Evolutionary conservation across 2,113 vertebrate species (phyloP).

Genomic region (Raja brachyura): DNA sequence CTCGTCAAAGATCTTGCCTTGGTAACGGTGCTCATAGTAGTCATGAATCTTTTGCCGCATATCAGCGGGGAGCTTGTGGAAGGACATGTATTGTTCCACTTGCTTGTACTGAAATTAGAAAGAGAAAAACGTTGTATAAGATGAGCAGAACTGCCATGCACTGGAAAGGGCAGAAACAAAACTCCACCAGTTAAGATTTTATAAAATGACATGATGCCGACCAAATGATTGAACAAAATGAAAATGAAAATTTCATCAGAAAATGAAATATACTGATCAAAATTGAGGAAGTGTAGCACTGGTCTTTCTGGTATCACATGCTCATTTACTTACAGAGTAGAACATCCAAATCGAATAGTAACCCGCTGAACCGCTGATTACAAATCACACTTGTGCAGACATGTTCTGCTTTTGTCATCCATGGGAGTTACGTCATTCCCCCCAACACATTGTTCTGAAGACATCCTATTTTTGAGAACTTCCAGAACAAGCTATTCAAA

Average conservation of each 20-base stretch:
- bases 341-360: too few relatives aligned
- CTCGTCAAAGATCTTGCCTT: slow-evolving; percentile 98
- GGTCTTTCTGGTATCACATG: too few relatives aligned
- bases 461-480: too few relatives aligned
- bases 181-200: not conserved
- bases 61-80: slow-evolving; percentile 95
- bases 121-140: slow-evolving; percentile 35
- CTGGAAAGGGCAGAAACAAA: not conserved
- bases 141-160: not conserved
- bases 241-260: too few relatives aligned
- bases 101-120: slow-evolving; percentile 81
- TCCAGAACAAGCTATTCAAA: too few relatives aligned
- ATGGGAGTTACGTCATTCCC: too few relatives aligned
- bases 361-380: too few relatives aligned
- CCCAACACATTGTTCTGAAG: too few relatives aligned
- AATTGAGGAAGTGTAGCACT: too few relatives aligned
- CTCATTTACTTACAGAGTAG: too few relatives aligned
- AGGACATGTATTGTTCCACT: slow-evolving; percentile 99
- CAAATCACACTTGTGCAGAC: too few relatives aligned
- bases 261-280: not conserved
- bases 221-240: not conserved
- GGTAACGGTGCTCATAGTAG: slow-evolving; percentile 97
- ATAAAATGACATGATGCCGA: not conserved
- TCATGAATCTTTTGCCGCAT: slow-evolving; percentile 98
- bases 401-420: too few relatives aligned